Base-by-base conservation (phyloP, 2,113 vertebrate genomes). In the Alaudala cheleensis region DNA sequence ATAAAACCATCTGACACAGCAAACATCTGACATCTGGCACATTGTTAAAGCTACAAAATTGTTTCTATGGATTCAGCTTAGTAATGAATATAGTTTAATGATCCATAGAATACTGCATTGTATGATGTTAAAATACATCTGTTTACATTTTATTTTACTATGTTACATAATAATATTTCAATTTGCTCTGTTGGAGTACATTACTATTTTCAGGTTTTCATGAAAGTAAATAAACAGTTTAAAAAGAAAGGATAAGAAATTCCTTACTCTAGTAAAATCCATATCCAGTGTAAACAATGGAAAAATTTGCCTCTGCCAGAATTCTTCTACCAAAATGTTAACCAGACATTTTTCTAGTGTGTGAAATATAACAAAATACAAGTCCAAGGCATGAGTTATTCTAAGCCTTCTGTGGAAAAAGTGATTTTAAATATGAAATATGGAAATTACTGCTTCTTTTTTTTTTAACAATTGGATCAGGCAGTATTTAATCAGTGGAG, bases 1-100 rank as follows among this genome's bases (percentile, higher is more conserved):
- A 88, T 70, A 84, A 95, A 93, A 90, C 64, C 62, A 65, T 94
- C 72, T 94, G 95, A 94, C 31, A 39, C 50, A 79, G 61, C 64
- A 95, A 91, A 85, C 81, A 90, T 77, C 86, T 92, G 94, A 94
- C 92, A 97, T 96, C 96, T 97, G 96, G 82, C 84, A 47, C 70
- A 66, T 65, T 94, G 93, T 86, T 96, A 92, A 89, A 93, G 62
- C 78, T 77, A 91, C 79, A 78, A 67, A 95, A 94, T 57, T 81
- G 90, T 88, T 94, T 90, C 76, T 90, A 44, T 91, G 79, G 66
- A 88, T 87, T 88, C 76, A 87, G 87, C 78, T 92, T 88, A 90
- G 93, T 90, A 92, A 96, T 94, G 92, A 97, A 86, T 97, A 91
- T 88, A 90, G 69, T 89, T 96, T 96, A 97, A 97, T 96, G 96